Percentiles rank a stretch among this genome's conserved stretches.
These are phyloP conservation scores for Danionella dracula DNA, from an alignment of 2,797 vertebrate genomes.

Conservation along the genomic window DNA sequence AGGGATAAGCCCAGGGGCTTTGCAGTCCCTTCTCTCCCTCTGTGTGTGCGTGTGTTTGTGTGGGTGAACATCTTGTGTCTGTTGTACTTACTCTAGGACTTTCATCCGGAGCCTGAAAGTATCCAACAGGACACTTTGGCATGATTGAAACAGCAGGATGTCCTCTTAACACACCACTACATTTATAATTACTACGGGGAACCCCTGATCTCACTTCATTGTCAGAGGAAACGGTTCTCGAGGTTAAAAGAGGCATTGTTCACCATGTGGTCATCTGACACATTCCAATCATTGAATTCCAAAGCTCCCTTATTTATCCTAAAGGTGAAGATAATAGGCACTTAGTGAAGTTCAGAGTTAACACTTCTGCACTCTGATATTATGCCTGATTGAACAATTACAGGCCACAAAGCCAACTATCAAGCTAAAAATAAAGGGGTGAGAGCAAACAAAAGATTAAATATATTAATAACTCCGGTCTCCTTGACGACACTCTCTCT, in stretches of 20 bases:
- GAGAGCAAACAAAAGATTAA: constrained; percentile 55
- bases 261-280: constrained; percentile 10
- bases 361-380: constrained; percentile 45
- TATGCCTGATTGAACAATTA: constrained; percentile 53
- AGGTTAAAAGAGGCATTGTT: not conserved
- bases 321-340: constrained; percentile 39
- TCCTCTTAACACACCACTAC: constrained; percentile 3
- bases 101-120: constrained; percentile 17
- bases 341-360: constrained; percentile 30
- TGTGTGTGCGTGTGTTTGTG: not conserved
- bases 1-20: constrained; percentile 21
- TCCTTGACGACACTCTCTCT: constrained; percentile 64
- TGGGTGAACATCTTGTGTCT: not conserved
- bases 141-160: constrained; percentile 16
- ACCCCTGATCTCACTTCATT: not conserved
- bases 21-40: not conserved
- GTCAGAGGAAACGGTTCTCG: not conserved
- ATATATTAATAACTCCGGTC: constrained; percentile 64
- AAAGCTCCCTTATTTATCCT: constrained; percentile 34
- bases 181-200: constrained; percentile 7
- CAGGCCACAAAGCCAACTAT: constrained; percentile 46
- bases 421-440: constrained; percentile 59
- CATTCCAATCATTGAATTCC: constrained; percentile 13
- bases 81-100: not conserved
- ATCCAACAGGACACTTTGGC: constrained; percentile 4